Conservation (phyloP, 1,140 invertebrate genomes). For the Venustaconcha ellipsiformis region DNA sequence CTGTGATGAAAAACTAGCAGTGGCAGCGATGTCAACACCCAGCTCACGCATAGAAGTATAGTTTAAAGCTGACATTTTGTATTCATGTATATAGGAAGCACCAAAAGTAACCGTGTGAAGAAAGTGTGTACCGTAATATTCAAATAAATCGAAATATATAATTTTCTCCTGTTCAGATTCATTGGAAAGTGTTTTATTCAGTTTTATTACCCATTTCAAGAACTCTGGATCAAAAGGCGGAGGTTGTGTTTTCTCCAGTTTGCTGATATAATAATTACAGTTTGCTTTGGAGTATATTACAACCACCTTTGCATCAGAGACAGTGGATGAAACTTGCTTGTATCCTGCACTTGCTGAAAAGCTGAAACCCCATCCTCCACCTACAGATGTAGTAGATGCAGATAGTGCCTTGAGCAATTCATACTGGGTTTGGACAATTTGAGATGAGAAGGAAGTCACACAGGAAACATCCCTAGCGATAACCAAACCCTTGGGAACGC, state of each 20-base stretch:
- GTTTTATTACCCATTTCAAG: background rate
- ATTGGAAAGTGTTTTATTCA: background rate
- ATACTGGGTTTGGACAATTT: constrained; percentile 9
- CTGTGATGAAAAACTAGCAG: background rate
- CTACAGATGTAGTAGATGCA: background rate
- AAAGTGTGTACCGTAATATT: constrained; percentile 7
- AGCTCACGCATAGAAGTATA: background rate
- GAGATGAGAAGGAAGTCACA: constrained; percentile 7
- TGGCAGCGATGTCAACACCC: background rate
- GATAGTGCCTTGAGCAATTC: constrained; percentile 1
- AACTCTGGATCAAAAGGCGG: constrained; percentile 1
- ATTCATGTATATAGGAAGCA: constrained; percentile 1
- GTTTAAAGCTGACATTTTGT: constrained; percentile 3
- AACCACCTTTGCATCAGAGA: background rate
- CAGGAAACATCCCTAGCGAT: constrained; percentile 3
- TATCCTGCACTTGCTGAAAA: background rate
- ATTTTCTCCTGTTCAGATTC: background rate
- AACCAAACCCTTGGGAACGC: constrained; percentile 2
- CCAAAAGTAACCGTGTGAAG: constrained; percentile 6
- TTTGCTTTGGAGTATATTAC: background rate
- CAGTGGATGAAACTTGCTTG: background rate
- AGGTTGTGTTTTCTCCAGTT: background rate
- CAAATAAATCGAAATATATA: constrained; percentile 1
- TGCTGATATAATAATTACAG: constrained; percentile 10
- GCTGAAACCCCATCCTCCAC: background rate